A percentile compares a stretch with the other conserved stretches of the same genome.
Conservation (phyloP, 2,113 vertebrate genomes). For the Heterocephalus glaber region DNA sequence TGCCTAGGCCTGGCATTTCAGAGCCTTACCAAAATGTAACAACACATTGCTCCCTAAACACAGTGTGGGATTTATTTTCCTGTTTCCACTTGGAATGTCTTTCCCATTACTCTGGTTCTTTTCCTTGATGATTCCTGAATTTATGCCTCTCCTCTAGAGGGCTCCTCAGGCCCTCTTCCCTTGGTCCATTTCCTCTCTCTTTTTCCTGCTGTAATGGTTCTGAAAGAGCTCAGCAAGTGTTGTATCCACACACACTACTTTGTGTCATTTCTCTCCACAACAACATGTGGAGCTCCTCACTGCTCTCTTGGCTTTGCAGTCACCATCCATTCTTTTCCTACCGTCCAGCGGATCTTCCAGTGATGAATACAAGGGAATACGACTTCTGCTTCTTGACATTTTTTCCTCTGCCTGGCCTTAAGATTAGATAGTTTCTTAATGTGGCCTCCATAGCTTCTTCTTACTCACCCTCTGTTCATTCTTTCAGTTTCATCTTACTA, state of each 20-base stretch:
- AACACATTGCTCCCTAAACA: neutral
- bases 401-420: neutral
- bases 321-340: neutral
- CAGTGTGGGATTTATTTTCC: neutral
- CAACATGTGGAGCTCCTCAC: fast-evolving
- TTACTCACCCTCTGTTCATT: neutral
- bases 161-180: neutral
- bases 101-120: neutral
- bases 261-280: neutral
- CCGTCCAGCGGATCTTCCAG: neutral
- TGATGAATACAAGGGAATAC: neutral
- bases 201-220: neutral
- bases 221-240: neutral
- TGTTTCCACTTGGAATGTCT: neutral
- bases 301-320: neutral
- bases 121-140: neutral
- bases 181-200: neutral
- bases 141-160: neutral
- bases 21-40: neutral
- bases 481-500: neutral
- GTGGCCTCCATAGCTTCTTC: neutral
- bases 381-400: neutral
- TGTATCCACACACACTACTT: no score
- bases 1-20: neutral
- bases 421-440: neutral